Percentiles rank a stretch among this genome's conserved stretches.
These are phyloP conservation scores for Macrophya alboannulata DNA, from an alignment of 2,888 invertebrate species.

Conservation along the genomic window DNA sequence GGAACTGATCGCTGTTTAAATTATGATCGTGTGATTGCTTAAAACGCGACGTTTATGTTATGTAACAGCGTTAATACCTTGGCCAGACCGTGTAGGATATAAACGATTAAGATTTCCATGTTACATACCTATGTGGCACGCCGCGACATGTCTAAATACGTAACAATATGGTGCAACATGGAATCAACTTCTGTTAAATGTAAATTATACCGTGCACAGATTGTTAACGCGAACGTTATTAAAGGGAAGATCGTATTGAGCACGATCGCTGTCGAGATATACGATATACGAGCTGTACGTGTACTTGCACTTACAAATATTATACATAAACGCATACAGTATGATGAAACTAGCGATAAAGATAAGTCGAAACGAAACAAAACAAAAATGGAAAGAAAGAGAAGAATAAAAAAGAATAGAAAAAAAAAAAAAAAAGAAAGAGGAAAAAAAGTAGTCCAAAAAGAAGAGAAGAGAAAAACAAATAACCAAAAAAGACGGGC, in stretches of 20 bases:
- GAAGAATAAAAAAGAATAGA: not conserved
- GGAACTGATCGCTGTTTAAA: not conserved
- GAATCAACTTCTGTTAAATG: not conserved
- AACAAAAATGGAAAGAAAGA: not conserved
- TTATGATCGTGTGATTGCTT: conserved; percentile 14
- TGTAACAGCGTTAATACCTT: not conserved
- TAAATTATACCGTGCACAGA: conserved; percentile 5
- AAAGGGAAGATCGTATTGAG: not conserved
- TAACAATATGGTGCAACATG: conserved; percentile 47
- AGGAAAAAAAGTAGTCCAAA: not conserved
- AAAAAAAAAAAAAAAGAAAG: not conserved
- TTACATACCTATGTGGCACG: conserved; percentile 29
- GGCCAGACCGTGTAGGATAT: not conserved
- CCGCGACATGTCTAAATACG: conserved; percentile 17
- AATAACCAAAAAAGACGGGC: not conserved
- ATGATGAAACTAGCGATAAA: not conserved
- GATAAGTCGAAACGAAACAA: not conserved
- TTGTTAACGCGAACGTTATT: conserved; percentile 6
- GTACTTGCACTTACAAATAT: not conserved
- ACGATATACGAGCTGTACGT: not conserved
- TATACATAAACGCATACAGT: not conserved
- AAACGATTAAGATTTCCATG: conserved; percentile 16
- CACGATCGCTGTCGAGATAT: not conserved
- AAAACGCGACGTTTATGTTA: conserved; percentile 13
- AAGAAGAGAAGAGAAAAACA: not conserved